Base-by-base conservation (phyloP, 2,797 vertebrate species). In the Lutjanus campechanus region DNA sequence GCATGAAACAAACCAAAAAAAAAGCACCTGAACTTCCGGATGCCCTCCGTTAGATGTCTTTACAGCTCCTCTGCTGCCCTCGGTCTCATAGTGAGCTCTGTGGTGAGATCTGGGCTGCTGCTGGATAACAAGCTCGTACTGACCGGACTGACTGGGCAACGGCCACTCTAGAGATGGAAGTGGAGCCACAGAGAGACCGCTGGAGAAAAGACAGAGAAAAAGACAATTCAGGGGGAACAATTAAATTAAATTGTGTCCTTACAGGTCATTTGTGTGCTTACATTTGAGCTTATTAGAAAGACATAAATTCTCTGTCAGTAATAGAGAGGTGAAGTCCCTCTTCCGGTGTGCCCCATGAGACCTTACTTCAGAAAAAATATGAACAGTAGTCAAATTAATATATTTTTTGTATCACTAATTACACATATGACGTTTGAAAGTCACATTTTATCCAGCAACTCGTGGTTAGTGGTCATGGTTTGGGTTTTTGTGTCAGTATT, bases 51-150 rank as follows among this genome's bases (percentile, higher is more conserved):
- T 96, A 0, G 96, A 95, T 0, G 97, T 97, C 87, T 99, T 99
- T 64, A 99, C 97, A 0, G 98, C 97, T 1, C 98, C 98, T 0
- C 98, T 95, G 85, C 98, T 99, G 51, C 98, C 98, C 92, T 99
- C 98, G 0, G 98, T 99, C 95, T 99, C 98, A 5, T 99, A 99
- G 85, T 99, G 98, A 0, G 98, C 98, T 29, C 98, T 96, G 92
- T 99, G 98, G 73, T 98, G 97, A 0, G 97, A 96, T 84, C 96
- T 97, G 11, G 98, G 98, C 82, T 99, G 97, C 13, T 98, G 96
- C 72, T 97, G 97, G 6, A 99, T 96, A 13, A 94, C 88, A 29
- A 99, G 95, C 88, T 98, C 96, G 0, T 97, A 98, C 43, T 96
- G 96, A 25, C 94, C 95, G 0, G 93, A 91, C 85, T 96, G 95